Evolutionary conservation across 1,140 invertebrate species (phyloP).

Genomic region (Drosophila tristis): DNA sequence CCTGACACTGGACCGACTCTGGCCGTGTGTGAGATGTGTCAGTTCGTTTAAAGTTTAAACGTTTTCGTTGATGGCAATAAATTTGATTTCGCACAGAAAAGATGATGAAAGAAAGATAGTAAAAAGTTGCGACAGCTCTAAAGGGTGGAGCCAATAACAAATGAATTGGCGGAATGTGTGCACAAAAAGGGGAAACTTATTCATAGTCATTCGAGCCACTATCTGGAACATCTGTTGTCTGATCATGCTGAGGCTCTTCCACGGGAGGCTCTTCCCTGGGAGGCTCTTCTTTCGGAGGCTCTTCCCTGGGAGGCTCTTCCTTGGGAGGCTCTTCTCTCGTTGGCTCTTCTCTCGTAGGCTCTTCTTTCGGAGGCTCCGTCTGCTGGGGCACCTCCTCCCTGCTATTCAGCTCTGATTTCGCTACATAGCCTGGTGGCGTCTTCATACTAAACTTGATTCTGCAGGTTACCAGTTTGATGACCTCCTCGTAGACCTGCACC

Average conservation of each 20-base stretch:
- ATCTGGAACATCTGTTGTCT: no score
- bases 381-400: conserved; percentile 5
- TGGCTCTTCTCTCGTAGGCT: not conserved
- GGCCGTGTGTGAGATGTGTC: conserved; percentile 32
- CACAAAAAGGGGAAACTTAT: not conserved
- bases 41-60: conserved; percentile 16
- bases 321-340: not conserved
- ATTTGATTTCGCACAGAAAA: conserved; percentile 14
- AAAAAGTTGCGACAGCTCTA: not conserved
- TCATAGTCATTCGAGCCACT: no score
- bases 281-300: not conserved
- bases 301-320: not conserved
- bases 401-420: not conserved
- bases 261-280: not conserved
- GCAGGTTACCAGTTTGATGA: conserved; percentile 50
- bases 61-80: conserved; percentile 18
- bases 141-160: not conserved
- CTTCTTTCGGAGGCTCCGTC: not conserved
- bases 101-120: not conserved
- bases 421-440: conserved; percentile 13
- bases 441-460: conserved; percentile 49
- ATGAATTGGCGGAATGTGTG: not conserved
- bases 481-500: conserved; percentile 70
- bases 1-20: conserved; percentile 1
- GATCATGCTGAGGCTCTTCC: not conserved